Percentiles rank a stretch among this genome's conserved stretches.
phyloP scores from a whole-genome alignment of 2,888 invertebrate genomes.

The Melolontha melolontha region DNA sequence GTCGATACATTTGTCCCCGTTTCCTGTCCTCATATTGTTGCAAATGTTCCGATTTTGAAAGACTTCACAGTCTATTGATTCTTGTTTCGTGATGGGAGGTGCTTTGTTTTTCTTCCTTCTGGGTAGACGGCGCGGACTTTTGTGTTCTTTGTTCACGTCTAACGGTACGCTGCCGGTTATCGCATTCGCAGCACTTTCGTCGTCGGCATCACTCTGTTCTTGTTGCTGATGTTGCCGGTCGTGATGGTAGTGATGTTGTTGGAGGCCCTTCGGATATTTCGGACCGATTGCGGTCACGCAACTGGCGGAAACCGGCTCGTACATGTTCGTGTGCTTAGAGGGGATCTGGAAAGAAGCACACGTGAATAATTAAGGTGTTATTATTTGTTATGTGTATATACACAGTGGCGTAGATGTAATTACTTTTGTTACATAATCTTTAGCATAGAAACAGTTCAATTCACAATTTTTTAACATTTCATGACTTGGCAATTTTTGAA shows the following conservation, averaged over 20 bases:
- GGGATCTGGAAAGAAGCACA: conserved; percentile 52
- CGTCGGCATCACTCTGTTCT: conserved; percentile 53
- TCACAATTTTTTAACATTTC: no score
- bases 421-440: no score
- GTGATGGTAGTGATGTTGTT: conserved; percentile 55
- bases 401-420: no score
- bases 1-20: conserved; percentile 58
- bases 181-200: conserved; percentile 45
- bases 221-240: conserved; percentile 45
- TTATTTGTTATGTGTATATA: conserved; percentile 1
- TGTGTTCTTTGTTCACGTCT: conserved; percentile 18
- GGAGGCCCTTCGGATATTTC: conserved; percentile 45
- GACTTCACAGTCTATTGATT: conserved; percentile 39
- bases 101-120: conserved; percentile 43
- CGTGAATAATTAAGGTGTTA: conserved; percentile 40
- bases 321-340: conserved; percentile 57
- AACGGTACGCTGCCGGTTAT: conserved; percentile 18
- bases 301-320: conserved; percentile 61
- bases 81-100: conserved; percentile 15
- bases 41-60: conserved; percentile 13
- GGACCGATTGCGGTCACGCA: conserved; percentile 57
- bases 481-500: no score
- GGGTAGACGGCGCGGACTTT: conserved; percentile 41
- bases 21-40: conserved; percentile 46
- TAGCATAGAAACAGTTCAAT: no score